phyloP scores from a whole-genome alignment of 2,888 invertebrate species.

The Apantesis nais region DNA sequence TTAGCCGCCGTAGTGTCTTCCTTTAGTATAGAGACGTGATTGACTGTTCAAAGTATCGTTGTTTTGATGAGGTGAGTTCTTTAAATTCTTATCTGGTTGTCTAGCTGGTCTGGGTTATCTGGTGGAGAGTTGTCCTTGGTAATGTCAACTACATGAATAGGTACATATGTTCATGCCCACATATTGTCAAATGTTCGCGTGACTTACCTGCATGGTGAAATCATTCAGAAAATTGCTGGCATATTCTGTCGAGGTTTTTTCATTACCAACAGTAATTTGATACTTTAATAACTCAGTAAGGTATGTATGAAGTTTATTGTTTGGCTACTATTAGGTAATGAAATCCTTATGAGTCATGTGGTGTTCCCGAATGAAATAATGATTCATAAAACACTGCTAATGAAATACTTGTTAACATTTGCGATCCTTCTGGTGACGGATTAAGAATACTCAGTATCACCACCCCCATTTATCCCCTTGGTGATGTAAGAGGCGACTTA shows the following conservation, averaged over 20 bases:
- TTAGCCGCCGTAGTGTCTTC: constrained; percentile 74
- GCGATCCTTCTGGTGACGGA: constrained; percentile 5
- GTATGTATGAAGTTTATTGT: constrained; percentile 3
- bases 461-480: too few relatives aligned
- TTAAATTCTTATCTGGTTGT: constrained; percentile 68
- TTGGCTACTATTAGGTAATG: constrained; percentile 25
- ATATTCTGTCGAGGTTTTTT: constrained; percentile 36
- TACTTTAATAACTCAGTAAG: constrained; percentile 25
- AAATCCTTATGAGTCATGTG: constrained; percentile 7
- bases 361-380: constrained; percentile 25
- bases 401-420: constrained; percentile 33
- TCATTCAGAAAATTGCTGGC: constrained; percentile 65
- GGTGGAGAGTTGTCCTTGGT: constrained; percentile 74
- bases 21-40: constrained; percentile 66
- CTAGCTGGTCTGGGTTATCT: too few relatives aligned
- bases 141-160: constrained; percentile 54
- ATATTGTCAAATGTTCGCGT: constrained; percentile 67
- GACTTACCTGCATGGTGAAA: constrained; percentile 53
- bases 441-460: too few relatives aligned
- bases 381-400: constrained; percentile 36
- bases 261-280: constrained; percentile 28
- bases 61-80: constrained; percentile 80
- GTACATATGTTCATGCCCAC: constrained; percentile 45
- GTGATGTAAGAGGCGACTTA: too few relatives aligned
- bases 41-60: constrained; percentile 53